Evolutionary conservation across 64 coral and sea anemone species (phyloP), one percentile per base, ranked within the genome.

Genomic region (Dendrophyllia cribrosa): DNA sequence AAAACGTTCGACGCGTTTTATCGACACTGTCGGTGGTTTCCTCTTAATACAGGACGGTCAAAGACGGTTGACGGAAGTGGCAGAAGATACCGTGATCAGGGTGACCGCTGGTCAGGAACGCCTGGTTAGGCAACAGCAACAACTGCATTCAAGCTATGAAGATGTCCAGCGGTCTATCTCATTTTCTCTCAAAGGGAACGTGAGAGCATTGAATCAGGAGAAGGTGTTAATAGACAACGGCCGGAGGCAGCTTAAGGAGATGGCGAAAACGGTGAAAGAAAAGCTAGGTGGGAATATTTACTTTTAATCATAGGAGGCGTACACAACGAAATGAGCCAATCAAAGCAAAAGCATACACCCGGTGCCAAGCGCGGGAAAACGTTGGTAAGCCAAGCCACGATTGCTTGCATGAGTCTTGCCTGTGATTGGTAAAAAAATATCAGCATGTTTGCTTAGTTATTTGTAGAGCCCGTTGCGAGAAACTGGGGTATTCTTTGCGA

Each of bases 71-170:
- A 85, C 91, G 7, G 86, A 95, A 16, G 70, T 63, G 2, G 93
- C 96, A 22, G 70, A 90, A 52, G 79, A 92, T 68, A 96, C 97
- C 9, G 88, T 98, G 2, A 77, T 79, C 7, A 90, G 58, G 21
- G 74, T 98, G 7, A 96, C 88, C 70, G 88, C 94, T 90, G 97
- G 97, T 1, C 97, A 98, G 22, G 91, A 94, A 23, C 82, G 90
- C 14, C 84, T 98, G 1, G 26, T 96, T 20, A 76, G 64, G n/a
- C 94, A 98, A 23, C 97, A 98, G 64, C 83, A 20, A 16, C 86
- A 58, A 26, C 69, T 98, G 14, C 92, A 93, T 10, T 59, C 53
- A 7, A 90, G 51, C 19, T 95, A 96, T 34, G 53, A 87, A 44
- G 63, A 79, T 79, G 89, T 91, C 10, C 94, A 98, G 34, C 82